Percentiles rank a stretch among this genome's conserved stretches.
phyloP scores from a whole-genome alignment of 2,797 vertebrate genomes.

The Pagetopsis macropterus region DNA sequence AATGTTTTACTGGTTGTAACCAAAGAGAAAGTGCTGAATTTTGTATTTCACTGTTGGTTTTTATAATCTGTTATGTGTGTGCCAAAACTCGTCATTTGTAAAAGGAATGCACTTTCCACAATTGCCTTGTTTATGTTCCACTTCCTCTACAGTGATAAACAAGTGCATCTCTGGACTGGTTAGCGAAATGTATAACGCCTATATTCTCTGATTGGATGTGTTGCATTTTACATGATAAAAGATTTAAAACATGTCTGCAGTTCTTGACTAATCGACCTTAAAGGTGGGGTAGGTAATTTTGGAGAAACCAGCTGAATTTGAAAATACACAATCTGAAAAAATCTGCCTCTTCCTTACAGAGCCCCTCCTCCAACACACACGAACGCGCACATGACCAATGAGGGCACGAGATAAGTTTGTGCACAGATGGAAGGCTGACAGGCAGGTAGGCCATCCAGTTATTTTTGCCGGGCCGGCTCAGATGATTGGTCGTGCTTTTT shows the following conservation, averaged over 20 bases:
- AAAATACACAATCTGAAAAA: too few species aligned
- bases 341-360: too few species aligned
- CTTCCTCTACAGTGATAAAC: neutral
- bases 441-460: too few species aligned
- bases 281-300: too few species aligned
- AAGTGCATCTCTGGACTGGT: neutral
- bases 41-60: constrained; percentile 2
- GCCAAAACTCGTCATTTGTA: constrained; percentile 17
- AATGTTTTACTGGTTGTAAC: constrained; percentile 11
- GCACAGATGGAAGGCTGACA: too few species aligned
- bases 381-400: too few species aligned
- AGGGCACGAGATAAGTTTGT: too few species aligned
- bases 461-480: too few species aligned
- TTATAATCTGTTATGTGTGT: neutral
- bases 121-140: constrained; percentile 9
- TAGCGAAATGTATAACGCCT: neutral
- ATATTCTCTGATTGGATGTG: constrained; percentile 5
- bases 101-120: constrained; percentile 51
- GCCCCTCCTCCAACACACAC: too few species aligned
- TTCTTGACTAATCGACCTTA: neutral
- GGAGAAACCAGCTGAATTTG: too few species aligned
- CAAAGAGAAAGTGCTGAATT: constrained; percentile 11
- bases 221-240: neutral
- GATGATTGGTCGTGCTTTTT: too few species aligned
- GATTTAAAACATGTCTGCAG: neutral